phyloP scores from a whole-genome alignment of 2,113 vertebrate genomes.

The Phaethon lepturus region DNA sequence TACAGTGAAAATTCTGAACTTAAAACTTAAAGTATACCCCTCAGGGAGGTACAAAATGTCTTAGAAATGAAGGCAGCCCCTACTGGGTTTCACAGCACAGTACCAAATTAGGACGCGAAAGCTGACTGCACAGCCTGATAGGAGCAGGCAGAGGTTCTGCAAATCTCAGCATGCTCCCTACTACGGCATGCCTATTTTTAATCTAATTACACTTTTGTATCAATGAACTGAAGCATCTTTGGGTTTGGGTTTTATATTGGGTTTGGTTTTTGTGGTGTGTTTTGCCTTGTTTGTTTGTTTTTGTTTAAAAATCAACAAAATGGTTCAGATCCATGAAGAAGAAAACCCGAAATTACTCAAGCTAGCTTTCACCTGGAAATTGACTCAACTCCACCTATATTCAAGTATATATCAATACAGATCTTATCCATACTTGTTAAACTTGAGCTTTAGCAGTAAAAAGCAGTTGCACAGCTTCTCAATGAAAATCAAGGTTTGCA shows the following conservation, averaged over 20 bases:
- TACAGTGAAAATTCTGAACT: background rate
- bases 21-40: background rate
- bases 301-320: background rate
- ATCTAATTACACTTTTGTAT: background rate
- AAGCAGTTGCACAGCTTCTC: background rate
- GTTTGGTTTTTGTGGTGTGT: background rate
- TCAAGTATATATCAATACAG: background rate
- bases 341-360: background rate
- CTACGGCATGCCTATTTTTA: background rate
- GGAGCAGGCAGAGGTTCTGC: background rate
- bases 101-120: background rate
- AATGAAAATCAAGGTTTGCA: background rate
- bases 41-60: background rate
- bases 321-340: background rate
- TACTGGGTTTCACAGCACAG: background rate
- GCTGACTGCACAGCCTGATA: background rate
- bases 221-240: background rate
- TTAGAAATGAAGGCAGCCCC: background rate
- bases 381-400: background rate
- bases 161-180: background rate
- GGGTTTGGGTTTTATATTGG: rapidly evolving
- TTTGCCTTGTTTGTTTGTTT: background rate
- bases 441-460: background rate
- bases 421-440: background rate
- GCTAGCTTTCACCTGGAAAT: background rate